Base-by-base conservation (phyloP, 2,113 vertebrate genomes). In the Crotalus helleri region DNA sequence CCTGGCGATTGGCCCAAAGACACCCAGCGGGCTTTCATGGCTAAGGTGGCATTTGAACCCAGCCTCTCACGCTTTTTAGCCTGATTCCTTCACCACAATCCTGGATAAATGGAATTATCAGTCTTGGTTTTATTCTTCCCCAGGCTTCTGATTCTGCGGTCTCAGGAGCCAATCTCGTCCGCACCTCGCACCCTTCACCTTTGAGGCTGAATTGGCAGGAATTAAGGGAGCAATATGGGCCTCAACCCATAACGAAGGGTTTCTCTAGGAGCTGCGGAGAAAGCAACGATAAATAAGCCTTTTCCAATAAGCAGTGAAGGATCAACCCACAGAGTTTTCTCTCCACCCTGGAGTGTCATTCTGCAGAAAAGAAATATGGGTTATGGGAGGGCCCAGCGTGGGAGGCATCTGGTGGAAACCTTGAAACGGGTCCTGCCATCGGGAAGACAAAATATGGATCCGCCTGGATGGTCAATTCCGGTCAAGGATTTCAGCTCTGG, bases 261-360 rank as follows among this genome's bases (percentile, higher is more conserved):
- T 33, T 15, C 64, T 13, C 64, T 17, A 5, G 0, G 64, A 15
- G 39, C 0, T n/a, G n/a, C 2, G 19, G 15, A 3, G 8, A 51
- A 19, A 74, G 69, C n/a, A 2, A 3, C 5, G 13, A 33, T 74
- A 33, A 33, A 74, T 29, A 64, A 64, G 26, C 11, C 33, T 3
- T 74, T 74, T 74, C 17, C 13, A 39, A 39, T 7, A 19, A 39
- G n/a, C 69, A 39, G 13, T n/a, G 2, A 74, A 74, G 13, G 69
- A 17, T 17, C 69, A 19, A 19, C 69, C 69, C 69, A 39, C n/a
- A n/a, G 69, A 74, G 69, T 10, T 3, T 7, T 19, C 1, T 8
- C 69, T 7, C n/a, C 69, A 17, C 69, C 69, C 69, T 17, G n/a
- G 69, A 39, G 69, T 33, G 69, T 33, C 69, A 39, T 74, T 39